phyloP scores from a whole-genome alignment of 1,140 invertebrate genomes.

The Adelges cooleyi region DNA sequence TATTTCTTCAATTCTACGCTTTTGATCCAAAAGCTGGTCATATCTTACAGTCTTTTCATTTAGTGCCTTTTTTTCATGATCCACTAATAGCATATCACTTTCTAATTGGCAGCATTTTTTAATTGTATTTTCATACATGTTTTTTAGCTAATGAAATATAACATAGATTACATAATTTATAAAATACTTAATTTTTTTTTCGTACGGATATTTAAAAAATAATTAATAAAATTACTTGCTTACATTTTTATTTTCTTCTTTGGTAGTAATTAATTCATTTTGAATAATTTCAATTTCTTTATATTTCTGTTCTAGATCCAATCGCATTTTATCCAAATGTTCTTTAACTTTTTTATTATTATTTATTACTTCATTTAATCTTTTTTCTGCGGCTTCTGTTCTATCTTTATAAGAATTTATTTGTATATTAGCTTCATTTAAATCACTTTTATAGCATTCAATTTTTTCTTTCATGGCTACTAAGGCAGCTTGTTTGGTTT shows the following conservation, averaged over 20 bases:
- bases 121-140: neutral
- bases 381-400: constrained; percentile 18
- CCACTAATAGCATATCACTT: constrained; percentile 9
- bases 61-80: neutral
- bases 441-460: constrained; percentile 11
- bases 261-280: neutral
- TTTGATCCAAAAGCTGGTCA: constrained; percentile 21
- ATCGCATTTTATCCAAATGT: neutral
- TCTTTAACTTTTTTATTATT: constrained; percentile 4
- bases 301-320: constrained; percentile 8
- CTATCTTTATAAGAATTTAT: constrained; percentile 8
- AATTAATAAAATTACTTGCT: neutral
- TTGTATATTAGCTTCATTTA: neutral
- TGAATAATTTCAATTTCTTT: constrained; percentile 5
- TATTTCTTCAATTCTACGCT: constrained; percentile 22
- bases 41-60: constrained; percentile 18
- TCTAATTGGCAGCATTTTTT: constrained; percentile 6
- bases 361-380: constrained; percentile 1
- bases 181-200: too few relatives aligned
- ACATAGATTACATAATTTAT: neutral
- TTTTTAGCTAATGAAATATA: neutral
- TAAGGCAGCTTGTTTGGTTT: constrained; percentile 7
- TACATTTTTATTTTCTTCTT: constrained; percentile 18
- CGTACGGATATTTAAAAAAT: neutral
- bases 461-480: constrained; percentile 17